Conservation (phyloP, 2,113 vertebrate genomes). For the Silurus asotus region DNA sequence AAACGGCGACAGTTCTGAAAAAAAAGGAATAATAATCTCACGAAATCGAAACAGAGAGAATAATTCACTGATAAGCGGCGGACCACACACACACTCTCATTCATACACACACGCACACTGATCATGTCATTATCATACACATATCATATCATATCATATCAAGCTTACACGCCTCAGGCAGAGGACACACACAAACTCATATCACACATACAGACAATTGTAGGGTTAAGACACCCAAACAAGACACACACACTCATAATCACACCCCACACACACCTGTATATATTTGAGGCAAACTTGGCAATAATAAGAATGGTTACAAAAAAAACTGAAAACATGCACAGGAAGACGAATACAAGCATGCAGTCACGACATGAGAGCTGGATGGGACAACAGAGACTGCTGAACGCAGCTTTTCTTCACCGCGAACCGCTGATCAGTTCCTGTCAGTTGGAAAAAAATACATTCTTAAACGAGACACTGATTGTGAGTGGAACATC, state of each 20-base stretch:
- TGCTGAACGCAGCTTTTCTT: constrained; percentile 52
- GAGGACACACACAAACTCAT: not conserved
- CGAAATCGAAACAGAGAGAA: constrained; percentile 40
- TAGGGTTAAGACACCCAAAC: constrained; percentile 38
- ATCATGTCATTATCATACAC: not conserved
- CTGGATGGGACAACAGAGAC: constrained; percentile 64
- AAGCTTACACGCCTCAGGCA: not conserved
- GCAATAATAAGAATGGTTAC: constrained; percentile 60
- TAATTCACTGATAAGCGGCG: constrained; percentile 1
- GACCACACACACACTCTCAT: not conserved
- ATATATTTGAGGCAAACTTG: constrained; percentile 71
- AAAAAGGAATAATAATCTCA: constrained; percentile 55
- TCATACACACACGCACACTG: not conserved
- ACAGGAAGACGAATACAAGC: constrained; percentile 69
- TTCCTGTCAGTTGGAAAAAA: constrained; percentile 38
- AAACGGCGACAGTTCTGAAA: constrained; percentile 62
- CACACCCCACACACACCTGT: constrained; percentile 40
- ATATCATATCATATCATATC: not conserved
- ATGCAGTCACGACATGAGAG: constrained; percentile 76
- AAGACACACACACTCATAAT: not conserved
- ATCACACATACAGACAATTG: not conserved
- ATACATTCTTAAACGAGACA: constrained; percentile 68
- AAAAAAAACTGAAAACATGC: constrained; percentile 66
- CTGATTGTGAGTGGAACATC: constrained; percentile 52
- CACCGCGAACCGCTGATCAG: constrained; percentile 26